phyloP scores from a whole-genome alignment of 2,888 invertebrate species.

The Lithophane socia region DNA sequence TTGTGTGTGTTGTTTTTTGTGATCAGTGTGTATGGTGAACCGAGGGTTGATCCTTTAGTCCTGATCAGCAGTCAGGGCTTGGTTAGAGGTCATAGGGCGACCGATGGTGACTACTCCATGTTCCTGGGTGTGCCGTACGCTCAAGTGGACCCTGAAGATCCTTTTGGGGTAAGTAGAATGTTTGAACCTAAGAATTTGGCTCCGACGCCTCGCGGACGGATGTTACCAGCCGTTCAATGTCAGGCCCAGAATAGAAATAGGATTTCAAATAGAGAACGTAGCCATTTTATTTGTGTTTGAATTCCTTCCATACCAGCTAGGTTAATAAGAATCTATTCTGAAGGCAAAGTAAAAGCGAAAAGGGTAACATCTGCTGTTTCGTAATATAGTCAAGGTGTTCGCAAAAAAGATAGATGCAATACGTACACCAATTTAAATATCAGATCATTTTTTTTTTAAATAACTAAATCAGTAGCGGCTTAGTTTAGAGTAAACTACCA shows the following conservation, averaged over 20 bases:
- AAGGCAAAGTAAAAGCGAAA: constrained; percentile 1
- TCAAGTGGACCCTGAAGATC: constrained; percentile 79
- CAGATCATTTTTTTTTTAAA: neutral
- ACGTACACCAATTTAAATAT: neutral
- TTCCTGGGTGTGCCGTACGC: constrained; percentile 87
- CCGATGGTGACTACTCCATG: constrained; percentile 82
- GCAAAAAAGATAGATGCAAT: neutral
- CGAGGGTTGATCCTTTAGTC: constrained; percentile 85
- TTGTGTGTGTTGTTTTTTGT: constrained; percentile 62
- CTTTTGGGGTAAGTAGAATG: constrained; percentile 85
- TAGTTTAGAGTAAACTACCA: neutral
- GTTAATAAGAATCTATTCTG: constrained; percentile 40
- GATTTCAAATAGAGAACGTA: constrained; percentile 46
- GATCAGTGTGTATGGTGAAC: constrained; percentile 65
- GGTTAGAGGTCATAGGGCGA: constrained; percentile 81
- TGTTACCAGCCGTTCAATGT: constrained; percentile 45
- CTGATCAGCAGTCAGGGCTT: constrained; percentile 81
- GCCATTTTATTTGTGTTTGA: constrained; percentile 32
- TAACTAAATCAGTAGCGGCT: neutral
- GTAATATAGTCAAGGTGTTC: neutral
- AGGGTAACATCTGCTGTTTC: neutral
- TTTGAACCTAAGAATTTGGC: constrained; percentile 3
- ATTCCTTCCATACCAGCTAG: constrained; percentile 40
- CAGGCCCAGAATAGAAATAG: constrained; percentile 42
- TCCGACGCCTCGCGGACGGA: neutral